Conservation (phyloP, 2,113 vertebrate species). For the Epinephelus cyanopodus region DNA sequence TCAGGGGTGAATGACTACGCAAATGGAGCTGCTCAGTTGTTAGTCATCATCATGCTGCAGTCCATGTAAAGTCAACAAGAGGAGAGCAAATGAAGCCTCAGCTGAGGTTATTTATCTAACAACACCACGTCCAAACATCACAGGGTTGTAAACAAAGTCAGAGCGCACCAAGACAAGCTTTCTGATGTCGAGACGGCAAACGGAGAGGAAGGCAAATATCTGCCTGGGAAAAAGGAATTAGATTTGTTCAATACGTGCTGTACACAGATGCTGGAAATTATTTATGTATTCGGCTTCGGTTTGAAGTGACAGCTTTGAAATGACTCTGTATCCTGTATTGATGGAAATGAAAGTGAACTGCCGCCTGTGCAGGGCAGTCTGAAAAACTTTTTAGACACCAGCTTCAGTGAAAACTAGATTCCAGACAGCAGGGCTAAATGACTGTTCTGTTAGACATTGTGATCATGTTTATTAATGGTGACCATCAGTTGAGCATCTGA, state of each 20-base stretch:
- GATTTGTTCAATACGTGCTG: not conserved
- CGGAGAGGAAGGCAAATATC: not conserved
- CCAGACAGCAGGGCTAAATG: not conserved
- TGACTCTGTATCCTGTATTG: not conserved
- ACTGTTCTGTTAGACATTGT: not conserved
- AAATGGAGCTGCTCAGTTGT: not conserved
- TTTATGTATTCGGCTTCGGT: too few relatives aligned
- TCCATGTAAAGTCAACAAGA: constrained; percentile 12
- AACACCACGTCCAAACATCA: not conserved
- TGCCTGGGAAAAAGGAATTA: not conserved
- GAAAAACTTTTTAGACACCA: not conserved
- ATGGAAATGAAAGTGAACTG: constrained; percentile 26
- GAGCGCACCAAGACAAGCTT: not conserved
- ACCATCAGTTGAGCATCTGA: not conserved
- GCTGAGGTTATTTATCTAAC: constrained; percentile 13
- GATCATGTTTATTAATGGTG: not conserved
- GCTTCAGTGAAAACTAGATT: not conserved
- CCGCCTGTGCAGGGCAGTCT: not conserved
- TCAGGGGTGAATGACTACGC: not conserved
- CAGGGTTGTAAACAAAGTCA: not conserved
- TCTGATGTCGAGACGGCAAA: not conserved
- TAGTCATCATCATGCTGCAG: constrained; percentile 24
- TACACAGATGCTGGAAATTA: not conserved
- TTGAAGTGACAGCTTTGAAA: not conserved
- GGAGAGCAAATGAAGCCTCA: not conserved